Percentiles rank a stretch among this genome's conserved stretches.
These are phyloP conservation scores for Oxyteleia sp. DNA, from an alignment of 2,888 invertebrate genomes.

Conservation along the genomic window DNA sequence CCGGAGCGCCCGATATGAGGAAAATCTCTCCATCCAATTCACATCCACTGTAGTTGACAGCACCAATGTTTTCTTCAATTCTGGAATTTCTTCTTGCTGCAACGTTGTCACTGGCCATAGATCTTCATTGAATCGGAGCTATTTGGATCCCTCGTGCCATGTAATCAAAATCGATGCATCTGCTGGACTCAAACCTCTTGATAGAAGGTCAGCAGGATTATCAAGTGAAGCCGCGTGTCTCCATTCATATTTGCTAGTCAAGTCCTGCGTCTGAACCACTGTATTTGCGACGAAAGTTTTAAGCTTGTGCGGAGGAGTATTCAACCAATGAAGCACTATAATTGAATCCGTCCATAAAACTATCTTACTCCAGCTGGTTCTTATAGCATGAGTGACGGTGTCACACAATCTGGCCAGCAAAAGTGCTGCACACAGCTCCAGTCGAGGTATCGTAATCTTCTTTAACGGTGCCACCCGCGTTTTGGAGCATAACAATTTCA, in stretches of 20 bases:
- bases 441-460: neutral
- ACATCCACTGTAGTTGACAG: neutral
- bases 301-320: constrained; percentile 1
- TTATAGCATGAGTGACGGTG: neutral
- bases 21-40: constrained; percentile 9
- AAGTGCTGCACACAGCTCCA: neutral
- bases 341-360: neutral
- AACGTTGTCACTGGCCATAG: neutral
- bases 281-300: neutral
- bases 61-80: neutral
- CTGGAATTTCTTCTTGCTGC: neutral
- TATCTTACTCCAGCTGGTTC: neutral
- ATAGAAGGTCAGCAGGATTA: neutral
- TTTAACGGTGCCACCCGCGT: neutral
- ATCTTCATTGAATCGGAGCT: constrained; percentile 4
- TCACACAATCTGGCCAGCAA: neutral
- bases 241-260: neutral
- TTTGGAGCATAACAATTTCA: neutral
- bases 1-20: constrained; percentile 4
- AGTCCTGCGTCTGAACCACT: neutral
- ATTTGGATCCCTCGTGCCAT: neutral
- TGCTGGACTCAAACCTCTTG: neutral
- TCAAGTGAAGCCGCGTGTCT: neutral
- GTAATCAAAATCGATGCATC: neutral
- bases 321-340: neutral